phyloP scores from a whole-genome alignment of 2,113 vertebrate species.

The Cyanoramphus novaezelandiae region DNA sequence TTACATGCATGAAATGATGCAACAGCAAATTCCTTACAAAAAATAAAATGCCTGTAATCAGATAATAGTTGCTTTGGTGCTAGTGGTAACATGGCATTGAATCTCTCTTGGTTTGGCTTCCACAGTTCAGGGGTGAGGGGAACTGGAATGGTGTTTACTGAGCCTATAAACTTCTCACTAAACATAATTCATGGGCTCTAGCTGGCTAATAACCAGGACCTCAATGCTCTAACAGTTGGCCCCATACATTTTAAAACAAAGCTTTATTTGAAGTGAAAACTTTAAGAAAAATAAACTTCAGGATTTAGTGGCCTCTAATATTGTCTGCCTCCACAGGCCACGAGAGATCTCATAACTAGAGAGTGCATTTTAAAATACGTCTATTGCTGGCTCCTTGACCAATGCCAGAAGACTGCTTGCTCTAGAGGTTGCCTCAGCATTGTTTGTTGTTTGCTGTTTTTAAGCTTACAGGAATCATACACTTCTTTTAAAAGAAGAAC shows the following conservation, averaged over 20 bases:
- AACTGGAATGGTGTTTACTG: slow-evolving; percentile 68
- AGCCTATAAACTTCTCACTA: slow-evolving; percentile 73
- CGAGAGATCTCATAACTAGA: neutral
- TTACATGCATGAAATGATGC: slow-evolving; percentile 18
- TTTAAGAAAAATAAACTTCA: slow-evolving; percentile 61
- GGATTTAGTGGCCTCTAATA: slow-evolving; percentile 49
- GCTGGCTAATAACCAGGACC: slow-evolving; percentile 65
- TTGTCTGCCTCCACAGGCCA: neutral
- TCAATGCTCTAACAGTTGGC: slow-evolving; percentile 61
- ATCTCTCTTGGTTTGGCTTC: slow-evolving; percentile 53
- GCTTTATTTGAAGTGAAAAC: slow-evolving; percentile 66
- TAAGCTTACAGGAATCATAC: neutral
- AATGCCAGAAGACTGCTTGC: neutral
- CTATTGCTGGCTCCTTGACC: slow-evolving; percentile 1
- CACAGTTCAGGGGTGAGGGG: slow-evolving; percentile 37
- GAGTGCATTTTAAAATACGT: neutral
- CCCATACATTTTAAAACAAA: slow-evolving; percentile 65
- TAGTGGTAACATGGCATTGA: slow-evolving; percentile 2
- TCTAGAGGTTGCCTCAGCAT: neutral
- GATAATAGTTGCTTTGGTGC: slow-evolving; percentile 47
- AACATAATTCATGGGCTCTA: slow-evolving; percentile 67
- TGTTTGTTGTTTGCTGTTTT: neutral
- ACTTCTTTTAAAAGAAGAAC: neutral
- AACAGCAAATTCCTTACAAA: slow-evolving; percentile 51
- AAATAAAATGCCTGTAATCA: slow-evolving; percentile 50